These are phyloP conservation scores for Tiaroga cobitis DNA, from an alignment of 2,797 vertebrate genomes.

Conservation along the genomic window DNA sequence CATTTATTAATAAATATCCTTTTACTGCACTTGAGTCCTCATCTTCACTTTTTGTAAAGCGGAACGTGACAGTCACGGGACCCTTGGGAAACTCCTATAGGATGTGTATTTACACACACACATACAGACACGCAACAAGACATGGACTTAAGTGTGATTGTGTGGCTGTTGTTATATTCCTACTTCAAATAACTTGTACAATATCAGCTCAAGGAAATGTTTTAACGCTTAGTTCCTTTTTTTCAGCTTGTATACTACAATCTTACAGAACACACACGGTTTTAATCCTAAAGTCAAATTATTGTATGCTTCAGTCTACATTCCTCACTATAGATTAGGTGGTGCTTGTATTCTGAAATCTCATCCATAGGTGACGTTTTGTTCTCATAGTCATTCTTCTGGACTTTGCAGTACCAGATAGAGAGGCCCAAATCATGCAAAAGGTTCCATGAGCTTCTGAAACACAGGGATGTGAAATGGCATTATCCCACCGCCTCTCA, in stretches of 20 bases:
- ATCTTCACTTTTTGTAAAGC: no score
- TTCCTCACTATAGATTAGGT: slow-evolving; percentile 45
- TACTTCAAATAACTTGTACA: slow-evolving; percentile 62
- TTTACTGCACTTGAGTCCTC: no score
- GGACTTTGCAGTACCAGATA: slow-evolving; percentile 59
- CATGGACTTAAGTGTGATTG: slow-evolving; percentile 64
- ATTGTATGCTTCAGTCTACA: slow-evolving; percentile 52
- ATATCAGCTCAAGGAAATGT: slow-evolving; percentile 48
- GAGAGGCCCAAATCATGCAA: slow-evolving; percentile 69
- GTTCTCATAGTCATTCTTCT: slow-evolving; percentile 39
- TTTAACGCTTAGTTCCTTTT: neutral
- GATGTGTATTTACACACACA: slow-evolving; percentile 58
- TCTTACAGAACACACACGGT: slow-evolving; percentile 2
- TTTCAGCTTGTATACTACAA: slow-evolving; percentile 16
- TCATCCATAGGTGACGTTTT: slow-evolving; percentile 16
- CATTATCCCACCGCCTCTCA: slow-evolving; percentile 78
- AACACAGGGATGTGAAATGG: slow-evolving; percentile 74
- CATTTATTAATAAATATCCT: no score
- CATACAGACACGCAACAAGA: slow-evolving; percentile 57
- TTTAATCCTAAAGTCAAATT: slow-evolving; percentile 21
- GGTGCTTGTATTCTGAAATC: neutral
- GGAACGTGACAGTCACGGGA: no score
- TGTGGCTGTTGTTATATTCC: slow-evolving; percentile 72
- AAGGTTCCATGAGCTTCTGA: slow-evolving; percentile 55
- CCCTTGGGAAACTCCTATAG: slow-evolving; percentile 40